Evolutionary conservation across 2,888 invertebrate species (phyloP).

Genomic region (Hyalella azteca): DNA sequence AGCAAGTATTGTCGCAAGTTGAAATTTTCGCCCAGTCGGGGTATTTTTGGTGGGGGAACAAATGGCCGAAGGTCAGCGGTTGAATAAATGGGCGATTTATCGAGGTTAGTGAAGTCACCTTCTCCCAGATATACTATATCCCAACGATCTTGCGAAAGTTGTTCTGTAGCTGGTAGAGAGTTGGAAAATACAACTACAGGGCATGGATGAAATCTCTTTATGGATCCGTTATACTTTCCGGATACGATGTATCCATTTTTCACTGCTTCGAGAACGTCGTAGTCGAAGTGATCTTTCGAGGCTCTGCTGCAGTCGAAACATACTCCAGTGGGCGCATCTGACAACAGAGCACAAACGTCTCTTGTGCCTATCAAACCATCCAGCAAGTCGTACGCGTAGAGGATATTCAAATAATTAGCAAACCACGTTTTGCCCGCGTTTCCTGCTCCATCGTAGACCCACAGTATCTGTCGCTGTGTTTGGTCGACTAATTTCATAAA

Average conservation of each 20-base stretch:
- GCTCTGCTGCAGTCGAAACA: background rate
- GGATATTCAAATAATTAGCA: background rate
- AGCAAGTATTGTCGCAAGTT: background rate
- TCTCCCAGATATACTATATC: background rate
- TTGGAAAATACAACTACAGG: background rate
- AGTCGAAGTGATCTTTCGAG: background rate
- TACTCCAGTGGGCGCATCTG: background rate
- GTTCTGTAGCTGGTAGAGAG: background rate
- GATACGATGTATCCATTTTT: background rate
- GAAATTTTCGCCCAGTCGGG: background rate
- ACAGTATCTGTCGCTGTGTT: background rate
- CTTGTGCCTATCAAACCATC: background rate
- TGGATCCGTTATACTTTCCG: background rate
- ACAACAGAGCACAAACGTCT: background rate
- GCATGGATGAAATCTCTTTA: background rate
- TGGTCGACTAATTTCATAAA: background rate
- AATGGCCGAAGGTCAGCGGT: background rate
- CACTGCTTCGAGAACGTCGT: background rate
- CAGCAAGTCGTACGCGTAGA: background rate
- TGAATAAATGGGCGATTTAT: background rate
- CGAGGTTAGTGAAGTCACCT: background rate
- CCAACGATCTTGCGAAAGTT: background rate
- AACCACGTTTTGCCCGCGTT: slow-evolving; percentile 3
- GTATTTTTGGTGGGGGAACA: background rate
- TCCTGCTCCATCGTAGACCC: background rate